phyloP scores from a whole-genome alignment of 1,140 invertebrate species.

The Ganaspis sp. region DNA sequence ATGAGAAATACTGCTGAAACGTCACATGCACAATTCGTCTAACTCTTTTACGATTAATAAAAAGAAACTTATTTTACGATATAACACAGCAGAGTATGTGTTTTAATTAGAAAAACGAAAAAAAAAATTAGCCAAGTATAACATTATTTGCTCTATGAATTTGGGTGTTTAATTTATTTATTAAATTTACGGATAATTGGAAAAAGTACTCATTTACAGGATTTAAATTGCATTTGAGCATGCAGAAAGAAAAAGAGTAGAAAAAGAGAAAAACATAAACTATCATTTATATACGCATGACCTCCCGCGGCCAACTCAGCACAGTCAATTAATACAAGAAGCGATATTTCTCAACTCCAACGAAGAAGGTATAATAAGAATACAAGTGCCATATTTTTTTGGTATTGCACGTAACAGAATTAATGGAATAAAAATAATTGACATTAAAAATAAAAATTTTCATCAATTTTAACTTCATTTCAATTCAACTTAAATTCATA shows the following conservation, averaged over 20 bases:
- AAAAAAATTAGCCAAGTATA: neutral
- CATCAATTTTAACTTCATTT: neutral
- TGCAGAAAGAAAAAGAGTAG: neutral
- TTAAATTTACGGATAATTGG: neutral
- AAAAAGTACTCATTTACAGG: neutral
- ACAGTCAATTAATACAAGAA: constrained; percentile 34
- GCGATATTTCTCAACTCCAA: constrained; percentile 39
- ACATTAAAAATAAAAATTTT: neutral
- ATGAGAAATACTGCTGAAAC: constrained; percentile 22
- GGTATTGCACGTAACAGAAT: constrained; percentile 31
- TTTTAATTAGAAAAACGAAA: constrained; percentile 32
- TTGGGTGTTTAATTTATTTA: neutral
- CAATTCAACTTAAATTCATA: neutral
- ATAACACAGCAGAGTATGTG: constrained; percentile 31
- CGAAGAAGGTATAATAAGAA: constrained; percentile 46
- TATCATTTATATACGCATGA: constrained; percentile 32
- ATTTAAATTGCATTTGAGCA: neutral
- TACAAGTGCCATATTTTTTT: constrained; percentile 44
- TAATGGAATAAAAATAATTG: neutral
- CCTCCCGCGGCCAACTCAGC: constrained; percentile 11
- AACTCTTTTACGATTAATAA: constrained; percentile 48
- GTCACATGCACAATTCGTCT: constrained; percentile 28
- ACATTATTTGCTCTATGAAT: neutral
- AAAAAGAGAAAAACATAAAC: constrained; percentile 24
- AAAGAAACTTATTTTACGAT: constrained; percentile 43